Evolutionary conservation across 2,113 vertebrate genomes (phyloP), one percentile per base, ranked within the genome.

Genomic region (Cyanoderma ruficeps): DNA sequence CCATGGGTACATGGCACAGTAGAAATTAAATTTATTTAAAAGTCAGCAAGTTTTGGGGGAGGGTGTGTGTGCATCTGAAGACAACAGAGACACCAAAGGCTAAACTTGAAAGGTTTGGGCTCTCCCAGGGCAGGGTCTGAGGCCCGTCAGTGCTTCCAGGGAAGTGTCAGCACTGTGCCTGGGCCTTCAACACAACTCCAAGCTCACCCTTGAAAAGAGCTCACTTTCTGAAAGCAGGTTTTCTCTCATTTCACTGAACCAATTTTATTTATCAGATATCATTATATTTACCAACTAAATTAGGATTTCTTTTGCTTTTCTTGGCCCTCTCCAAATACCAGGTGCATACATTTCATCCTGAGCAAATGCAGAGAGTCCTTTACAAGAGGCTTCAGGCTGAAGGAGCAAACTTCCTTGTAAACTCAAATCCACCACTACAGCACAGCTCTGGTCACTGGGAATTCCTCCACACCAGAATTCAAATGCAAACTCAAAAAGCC

Each of bases 251-350:
- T 68, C 41, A 53, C n/a, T 22, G 22, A 76, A 35, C n/a, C 61
- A 65, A 37, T 78, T 63, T 23, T 1, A 69, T 65, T 78, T 79
- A 83, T 71, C 60, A 81, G 25, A 8, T 79, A 17, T 53, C 28
- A 50, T 18, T 4, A 59, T 64, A 85, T 42, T 69, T 94, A 74
- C 25, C 68, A 83, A 55, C 49, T 60, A 87, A 72, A 69, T 39
- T 21, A 39, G n/a, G 21, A 64, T 23, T 84, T 46, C 10, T 80
- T 55, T 76, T 19, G 37, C 59, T 86, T 81, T 74, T 70, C 72
- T 81, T 42, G 81, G 46, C 50, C 13, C n/a, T 89, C 72, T 75
- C 28, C 35, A 91, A 83, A 88, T 55, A 74, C 50, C 59, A 89
- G 37, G 53, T 72, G 28, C 57, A 56, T 83, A 83, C 37, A 46